These are phyloP conservation scores for Oncorhynchus keta DNA, from an alignment of 2,113 vertebrate genomes.

Conservation along the genomic window DNA sequence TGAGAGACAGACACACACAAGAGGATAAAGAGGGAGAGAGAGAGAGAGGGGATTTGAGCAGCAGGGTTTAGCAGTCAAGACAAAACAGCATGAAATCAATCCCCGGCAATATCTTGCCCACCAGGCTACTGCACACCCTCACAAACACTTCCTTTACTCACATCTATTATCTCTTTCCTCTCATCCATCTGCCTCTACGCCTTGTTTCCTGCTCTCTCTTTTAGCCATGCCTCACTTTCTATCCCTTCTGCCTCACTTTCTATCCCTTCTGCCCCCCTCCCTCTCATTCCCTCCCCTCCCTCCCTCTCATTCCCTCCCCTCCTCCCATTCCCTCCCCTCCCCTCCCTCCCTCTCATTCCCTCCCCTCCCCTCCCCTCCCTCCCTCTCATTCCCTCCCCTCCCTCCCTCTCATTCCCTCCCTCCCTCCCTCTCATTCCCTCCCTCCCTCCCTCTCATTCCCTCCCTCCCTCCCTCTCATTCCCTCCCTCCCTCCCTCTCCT, in stretches of 20 bases:
- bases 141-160: constrained; percentile 50
- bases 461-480: no score
- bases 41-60: constrained; percentile 23
- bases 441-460: no score
- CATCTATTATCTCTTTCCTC: constrained; percentile 34
- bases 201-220: constrained; percentile 39
- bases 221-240: constrained; percentile 50
- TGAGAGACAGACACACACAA: not conserved
- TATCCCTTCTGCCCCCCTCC: not conserved
- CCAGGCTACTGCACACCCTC: constrained; percentile 36
- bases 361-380: no score
- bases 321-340: no score
- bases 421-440: no score
- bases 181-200: constrained; percentile 44
- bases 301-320: no score
- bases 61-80: constrained; percentile 36
- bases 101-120: constrained; percentile 50
- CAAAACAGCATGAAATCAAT: constrained; percentile 43
- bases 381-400: no score
- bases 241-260: constrained; percentile 47
- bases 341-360: no score
- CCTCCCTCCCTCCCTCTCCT: no score
- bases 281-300: no score
- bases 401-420: not conserved
- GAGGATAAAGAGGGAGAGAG: not conserved